These are phyloP conservation scores for Neosilurus mollespiculum DNA, from an alignment of 2,797 vertebrate genomes.

Conservation along the genomic window DNA sequence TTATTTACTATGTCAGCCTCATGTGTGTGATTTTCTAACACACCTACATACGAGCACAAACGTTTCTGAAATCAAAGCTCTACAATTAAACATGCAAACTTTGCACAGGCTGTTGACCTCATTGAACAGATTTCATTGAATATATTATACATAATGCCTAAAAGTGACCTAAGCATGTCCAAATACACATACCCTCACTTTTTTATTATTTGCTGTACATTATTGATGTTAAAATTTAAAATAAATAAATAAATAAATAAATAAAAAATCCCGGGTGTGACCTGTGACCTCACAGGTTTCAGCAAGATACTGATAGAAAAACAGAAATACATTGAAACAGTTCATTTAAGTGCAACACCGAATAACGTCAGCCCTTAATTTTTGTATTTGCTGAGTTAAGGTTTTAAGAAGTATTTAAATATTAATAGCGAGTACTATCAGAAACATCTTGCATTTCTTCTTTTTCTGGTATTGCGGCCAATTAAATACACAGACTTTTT, in stretches of 20 bases:
- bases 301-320: not conserved
- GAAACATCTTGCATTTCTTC: not conserved
- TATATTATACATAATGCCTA: constrained; percentile 6
- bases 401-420: not conserved
- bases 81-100: constrained; percentile 32
- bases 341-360: not conserved
- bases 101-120: not conserved
- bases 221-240: not conserved
- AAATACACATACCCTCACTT: not conserved
- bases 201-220: not conserved
- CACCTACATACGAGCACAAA: no score
- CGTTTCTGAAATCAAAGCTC: not conserved
- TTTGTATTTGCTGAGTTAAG: not conserved
- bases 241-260: no score
- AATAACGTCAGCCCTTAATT: not conserved
- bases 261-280: no score
- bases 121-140: constrained; percentile 11
- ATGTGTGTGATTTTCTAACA: not conserved
- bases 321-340: constrained; percentile 14
- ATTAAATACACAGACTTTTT: not conserved
- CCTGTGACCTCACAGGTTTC: no score
- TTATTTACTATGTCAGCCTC: not conserved
- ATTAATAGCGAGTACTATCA: not conserved
- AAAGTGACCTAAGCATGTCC: not conserved
- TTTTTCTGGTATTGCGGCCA: not conserved